Base-by-base conservation (phyloP, 2,113 vertebrate species). In the Myanophis thanlyinensis region DNA sequence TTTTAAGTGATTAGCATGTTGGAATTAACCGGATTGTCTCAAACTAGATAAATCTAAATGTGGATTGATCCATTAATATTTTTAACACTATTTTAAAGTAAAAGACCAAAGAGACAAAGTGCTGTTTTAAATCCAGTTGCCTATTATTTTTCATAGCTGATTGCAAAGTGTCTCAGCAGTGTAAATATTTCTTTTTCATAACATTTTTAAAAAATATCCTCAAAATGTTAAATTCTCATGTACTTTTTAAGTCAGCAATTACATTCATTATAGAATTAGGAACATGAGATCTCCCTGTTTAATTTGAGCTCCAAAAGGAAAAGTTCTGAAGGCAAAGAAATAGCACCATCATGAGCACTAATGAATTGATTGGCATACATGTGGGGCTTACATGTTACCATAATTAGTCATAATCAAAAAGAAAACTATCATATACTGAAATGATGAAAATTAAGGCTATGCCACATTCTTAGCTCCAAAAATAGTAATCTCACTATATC, bases 171-270 rank as follows among this genome's bases (percentile, higher is more conserved):
- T 47, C 88, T 95, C 25, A 95, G 52, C 62, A 93, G 1, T 0
- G 86, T n/a, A 89, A 96, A 97, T 48, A 94, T 92, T 1, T 96
- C 95, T 90, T 95, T 95, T 93, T 93, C 92, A 48, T 87, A 85
- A n/a, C n/a, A n/a, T 93, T 96, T 73, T 88, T 87, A 40, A 40
- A 27, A 85, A 48, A n/a, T 51, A 51, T 1, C 27, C 54, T 91
- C 86, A 22, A 47, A 53, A 84, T 85, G 47, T 56, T 80, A 93
- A 51, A 85, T 85, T 47, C 89, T 91, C 11, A 40, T 80, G 10
- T 47, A 53, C 13, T 49, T 86, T 49, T 85, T 30, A 27, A 59
- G 25, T 59, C 54, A 59, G 54, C 40, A 56, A 8, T 27, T 27
- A 5, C 2, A 25, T 89, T 89, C 6, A 46, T 47, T 25, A 89